Base-by-base conservation (phyloP, 2,888 invertebrate genomes). In the Spodoptera littoralis region DNA sequence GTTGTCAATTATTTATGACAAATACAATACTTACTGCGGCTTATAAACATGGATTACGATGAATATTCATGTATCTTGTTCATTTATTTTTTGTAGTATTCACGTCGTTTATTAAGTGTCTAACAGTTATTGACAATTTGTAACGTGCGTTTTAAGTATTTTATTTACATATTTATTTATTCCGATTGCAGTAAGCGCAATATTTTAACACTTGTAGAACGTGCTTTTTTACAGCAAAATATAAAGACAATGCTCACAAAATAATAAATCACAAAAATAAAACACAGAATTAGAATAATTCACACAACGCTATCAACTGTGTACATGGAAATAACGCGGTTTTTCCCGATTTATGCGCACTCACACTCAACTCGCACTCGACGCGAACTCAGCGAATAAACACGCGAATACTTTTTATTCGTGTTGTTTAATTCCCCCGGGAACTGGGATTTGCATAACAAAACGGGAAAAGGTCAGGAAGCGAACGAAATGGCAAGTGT, bases 401-500 rank as follows among this genome's bases (percentile, higher is more conserved):
- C 94, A 93, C 84, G 83, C 81, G 81, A 91, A 92, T 90, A 93
- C 92, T 93, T 94, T 94, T 94, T 94, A 92, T 93, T 94, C 92
- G 84, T 86, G 87, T 90, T 91, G 85, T 92, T 86, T 88, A 89
- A 92, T 92, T 94, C 91, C 93, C 92, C 90, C 83, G 84, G 86
- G 85, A 85, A 84, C 81, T 84, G 82, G 83, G 88, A 94, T 94
- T 94, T 94, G 93, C 94, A 94, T 94, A 94, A 92, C 93, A 92
- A 89, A 93, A 90, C 92, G 90, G 91, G 92, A 92, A 93, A 92
- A 94, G 94, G 94, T 94, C 94, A 94, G 94, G 88, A 94, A 94
- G 92, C 91, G 94, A 92, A 93, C 88, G 85, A 88, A 92, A 92
- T 91, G 92, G 92, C 92, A 93, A 94, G 92, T 92, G 93, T 92